Conservation (phyloP, 2,888 invertebrate species). For the Dynastes grantii region DNA sequence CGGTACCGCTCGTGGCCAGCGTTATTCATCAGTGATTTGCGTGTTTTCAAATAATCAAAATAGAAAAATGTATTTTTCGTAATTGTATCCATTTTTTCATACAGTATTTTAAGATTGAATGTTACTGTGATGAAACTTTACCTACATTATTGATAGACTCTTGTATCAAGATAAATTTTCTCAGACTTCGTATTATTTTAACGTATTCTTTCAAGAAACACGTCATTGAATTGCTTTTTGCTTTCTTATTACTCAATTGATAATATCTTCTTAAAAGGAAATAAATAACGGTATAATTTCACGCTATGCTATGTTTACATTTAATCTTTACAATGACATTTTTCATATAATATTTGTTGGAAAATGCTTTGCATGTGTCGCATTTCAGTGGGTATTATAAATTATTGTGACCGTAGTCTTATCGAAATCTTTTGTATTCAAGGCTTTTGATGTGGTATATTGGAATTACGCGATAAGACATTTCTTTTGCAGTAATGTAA, state of each 20-base stretch:
- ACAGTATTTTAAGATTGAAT: no score
- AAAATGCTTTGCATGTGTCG: constrained; percentile 23
- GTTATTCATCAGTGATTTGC: no score
- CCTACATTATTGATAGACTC: no score
- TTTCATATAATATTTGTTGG: neutral
- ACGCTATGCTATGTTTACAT: neutral
- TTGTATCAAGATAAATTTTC: no score
- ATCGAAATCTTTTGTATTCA: constrained; percentile 38
- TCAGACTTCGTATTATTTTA: no score
- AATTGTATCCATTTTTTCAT: no score
- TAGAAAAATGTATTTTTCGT: no score
- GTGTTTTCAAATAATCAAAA: no score
- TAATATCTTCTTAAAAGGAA: neutral
- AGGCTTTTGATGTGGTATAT: constrained; percentile 16
- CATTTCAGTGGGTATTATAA: constrained; percentile 12
- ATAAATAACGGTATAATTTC: neutral
- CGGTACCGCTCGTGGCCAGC: no score
- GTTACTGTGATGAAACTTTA: no score
- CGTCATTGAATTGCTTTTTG: no score
- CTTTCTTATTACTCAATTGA: neutral
- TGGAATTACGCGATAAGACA: constrained; percentile 27
- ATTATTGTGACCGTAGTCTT: constrained; percentile 12
- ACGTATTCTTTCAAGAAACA: no score
- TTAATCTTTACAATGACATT: neutral
- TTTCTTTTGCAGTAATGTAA: constrained; percentile 22